phyloP scores from a whole-genome alignment of 2,888 invertebrate species.

The Yponomeuta evonymella region DNA sequence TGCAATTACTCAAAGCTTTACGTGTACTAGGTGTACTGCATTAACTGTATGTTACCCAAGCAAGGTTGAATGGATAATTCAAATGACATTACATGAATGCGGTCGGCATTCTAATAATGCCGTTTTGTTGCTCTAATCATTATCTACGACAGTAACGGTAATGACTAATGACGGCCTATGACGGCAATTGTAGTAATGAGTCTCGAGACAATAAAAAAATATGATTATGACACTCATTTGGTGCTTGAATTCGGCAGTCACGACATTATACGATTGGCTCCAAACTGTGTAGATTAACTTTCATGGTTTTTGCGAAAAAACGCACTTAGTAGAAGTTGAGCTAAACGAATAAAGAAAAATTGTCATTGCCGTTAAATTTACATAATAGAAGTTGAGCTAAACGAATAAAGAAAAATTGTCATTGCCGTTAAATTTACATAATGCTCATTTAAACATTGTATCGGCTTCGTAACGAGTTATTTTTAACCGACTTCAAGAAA shows the following conservation, averaged over 20 bases:
- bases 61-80: background rate
- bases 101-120: background rate
- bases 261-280: background rate
- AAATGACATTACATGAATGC: background rate
- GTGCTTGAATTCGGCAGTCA: background rate
- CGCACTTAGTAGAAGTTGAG: background rate
- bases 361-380: too few relatives aligned
- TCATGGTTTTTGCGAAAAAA: background rate
- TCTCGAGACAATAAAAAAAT: background rate
- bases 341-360: background rate
- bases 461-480: too few relatives aligned
- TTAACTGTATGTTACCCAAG: background rate
- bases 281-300: background rate
- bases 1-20: background rate
- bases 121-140: constrained; percentile 2
- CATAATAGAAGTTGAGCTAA: too few relatives aligned
- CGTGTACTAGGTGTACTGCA: background rate
- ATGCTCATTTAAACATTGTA: too few relatives aligned
- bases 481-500: too few relatives aligned
- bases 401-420: too few relatives aligned
- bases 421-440: too few relatives aligned
- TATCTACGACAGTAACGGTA: background rate
- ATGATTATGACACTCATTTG: background rate
- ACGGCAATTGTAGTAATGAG: background rate
- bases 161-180: background rate